phyloP scores from a whole-genome alignment of 2,113 vertebrate genomes.

The Bubo blakistoni region DNA sequence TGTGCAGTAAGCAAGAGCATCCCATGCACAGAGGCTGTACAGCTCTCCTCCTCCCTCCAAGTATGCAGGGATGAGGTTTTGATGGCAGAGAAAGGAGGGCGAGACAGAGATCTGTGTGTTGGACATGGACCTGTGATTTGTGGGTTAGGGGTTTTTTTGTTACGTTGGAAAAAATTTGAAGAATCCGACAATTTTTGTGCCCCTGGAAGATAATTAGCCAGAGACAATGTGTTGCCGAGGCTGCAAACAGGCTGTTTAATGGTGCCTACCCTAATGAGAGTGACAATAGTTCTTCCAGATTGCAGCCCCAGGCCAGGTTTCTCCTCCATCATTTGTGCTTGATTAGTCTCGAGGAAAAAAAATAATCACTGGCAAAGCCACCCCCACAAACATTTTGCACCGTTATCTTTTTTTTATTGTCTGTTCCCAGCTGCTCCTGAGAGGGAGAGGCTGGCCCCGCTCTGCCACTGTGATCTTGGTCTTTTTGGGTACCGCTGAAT shows the following conservation, averaged over 20 bases:
- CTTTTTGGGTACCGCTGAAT: neutral
- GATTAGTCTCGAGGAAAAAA: slow-evolving; percentile 52
- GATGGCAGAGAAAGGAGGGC: neutral
- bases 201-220: slow-evolving; percentile 63
- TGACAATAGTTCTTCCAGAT: slow-evolving; percentile 39
- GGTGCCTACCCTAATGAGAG: slow-evolving; percentile 63
- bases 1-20: neutral
- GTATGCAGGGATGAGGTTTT: neutral
- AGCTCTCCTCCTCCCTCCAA: neutral
- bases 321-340: slow-evolving; percentile 60
- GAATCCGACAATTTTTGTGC: slow-evolving; percentile 35
- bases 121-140: neutral
- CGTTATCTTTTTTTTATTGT: neutral
- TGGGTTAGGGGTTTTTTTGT: neutral
- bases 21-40: rapidly evolving
- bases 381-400: neutral
- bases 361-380: neutral
- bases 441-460: neutral
- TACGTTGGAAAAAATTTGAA: slow-evolving; percentile 28
- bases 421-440: neutral
- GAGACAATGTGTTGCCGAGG: slow-evolving; percentile 48
- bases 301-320: slow-evolving; percentile 39
- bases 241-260: slow-evolving; percentile 45
- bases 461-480: rapidly evolving
- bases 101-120: neutral